phyloP scores from a whole-genome alignment of 1,140 invertebrate species.

The Apocrypta bakeri region DNA sequence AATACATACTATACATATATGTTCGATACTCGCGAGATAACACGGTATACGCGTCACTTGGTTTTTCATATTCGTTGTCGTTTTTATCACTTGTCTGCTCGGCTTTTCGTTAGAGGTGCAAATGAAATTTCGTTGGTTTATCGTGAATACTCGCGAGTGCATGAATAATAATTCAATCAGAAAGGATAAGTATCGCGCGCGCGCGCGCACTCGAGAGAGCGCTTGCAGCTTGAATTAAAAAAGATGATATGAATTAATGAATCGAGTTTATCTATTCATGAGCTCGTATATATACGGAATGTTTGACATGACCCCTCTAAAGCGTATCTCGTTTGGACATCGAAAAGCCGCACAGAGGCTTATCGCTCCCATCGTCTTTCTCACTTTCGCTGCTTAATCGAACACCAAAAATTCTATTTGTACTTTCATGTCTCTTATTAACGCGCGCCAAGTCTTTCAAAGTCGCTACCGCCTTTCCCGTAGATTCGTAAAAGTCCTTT shows the following conservation, averaged over 20 bases:
- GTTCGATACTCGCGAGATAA: too few species aligned
- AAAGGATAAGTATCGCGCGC: not conserved
- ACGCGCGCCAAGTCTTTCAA: not conserved
- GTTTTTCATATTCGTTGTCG: too few species aligned
- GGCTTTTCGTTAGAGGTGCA: too few species aligned
- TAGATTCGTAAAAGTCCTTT: too few species aligned
- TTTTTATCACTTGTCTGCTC: too few species aligned
- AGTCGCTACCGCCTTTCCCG: too few species aligned
- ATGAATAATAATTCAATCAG: not conserved
- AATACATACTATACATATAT: too few species aligned
- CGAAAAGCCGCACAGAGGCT: not conserved
- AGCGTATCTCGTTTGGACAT: not conserved
- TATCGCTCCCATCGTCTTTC: not conserved
- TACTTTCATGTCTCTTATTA: not conserved
- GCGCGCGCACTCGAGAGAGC: too few species aligned
- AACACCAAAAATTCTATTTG: not conserved
- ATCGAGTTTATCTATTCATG: not conserved
- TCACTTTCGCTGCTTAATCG: conserved; percentile 5
- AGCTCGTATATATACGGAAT: not conserved
- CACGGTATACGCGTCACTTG: too few species aligned
- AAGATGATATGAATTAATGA: not conserved
- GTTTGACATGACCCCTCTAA: not conserved
- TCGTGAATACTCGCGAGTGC: not conserved
- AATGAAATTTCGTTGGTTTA: not conserved
- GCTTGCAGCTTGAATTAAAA: not conserved